Evolutionary conservation across 1,140 invertebrate species (phyloP), one percentile per base, ranked within the genome.

Genomic region (Propsilocerus akamusi): DNA sequence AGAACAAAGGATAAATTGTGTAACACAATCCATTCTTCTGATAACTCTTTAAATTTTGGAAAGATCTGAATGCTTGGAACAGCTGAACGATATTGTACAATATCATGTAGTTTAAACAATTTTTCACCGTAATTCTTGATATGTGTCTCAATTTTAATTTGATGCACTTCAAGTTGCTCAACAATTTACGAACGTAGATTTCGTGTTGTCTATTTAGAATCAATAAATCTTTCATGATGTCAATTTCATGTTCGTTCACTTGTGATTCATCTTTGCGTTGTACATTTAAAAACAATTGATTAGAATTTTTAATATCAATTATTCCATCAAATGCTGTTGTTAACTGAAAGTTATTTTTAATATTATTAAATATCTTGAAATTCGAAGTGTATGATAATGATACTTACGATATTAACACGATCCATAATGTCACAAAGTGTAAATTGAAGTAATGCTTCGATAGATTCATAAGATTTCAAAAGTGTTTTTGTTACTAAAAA

Each of bases 61-160:
- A 51, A 51, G 11, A 51, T 48, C n/a, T 47, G 46, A 30, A 25
- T 23, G 12, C 25, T 51, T 34, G 50, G 50, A 30, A 51, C 37
- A 1, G 50, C 50, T 14, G 50, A 47, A 10, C 50, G 50, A 34
- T 14, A 51, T 37, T 51, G 41, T n/a, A 51, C 50, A 23, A 23
- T 17, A 17, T 48, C 46, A 34, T 51, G 50, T 5, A 51, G 26
- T 14, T 17, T 25, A 4, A 23, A 5, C 2, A 51, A 24, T 22
- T 25, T n/a, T 25, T 32, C 28, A 12, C 25, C 26, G 20, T 32
- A 51, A 14, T 32, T 30, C 12, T 46, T 25, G 12, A 51, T 12
- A 26, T 23, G 24, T 4, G n/a, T 8, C 17, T 51, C 49, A 34
- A 51, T 51, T 11, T 11, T 11, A 12, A 5, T 12, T 51, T 46